A percentile compares a stretch with the other conserved stretches of the same genome.
Conservation (phyloP, 2,113 vertebrate genomes). For the Lamprotornis superbus region DNA sequence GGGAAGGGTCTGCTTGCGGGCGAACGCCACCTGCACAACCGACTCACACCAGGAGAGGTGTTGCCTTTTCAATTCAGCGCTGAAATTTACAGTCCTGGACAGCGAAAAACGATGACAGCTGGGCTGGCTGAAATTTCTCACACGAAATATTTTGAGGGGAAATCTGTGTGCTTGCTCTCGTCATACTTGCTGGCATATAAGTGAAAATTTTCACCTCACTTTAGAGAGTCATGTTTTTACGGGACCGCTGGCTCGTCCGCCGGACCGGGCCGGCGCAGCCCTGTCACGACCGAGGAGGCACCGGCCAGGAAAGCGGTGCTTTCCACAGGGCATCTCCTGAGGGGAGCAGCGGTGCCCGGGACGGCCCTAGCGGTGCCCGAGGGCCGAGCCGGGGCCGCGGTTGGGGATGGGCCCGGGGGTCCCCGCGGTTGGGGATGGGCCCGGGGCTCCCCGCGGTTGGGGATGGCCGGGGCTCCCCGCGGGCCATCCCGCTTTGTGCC, state of each 20-base stretch:
- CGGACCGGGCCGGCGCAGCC: not conserved
- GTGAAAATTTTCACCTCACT: not conserved
- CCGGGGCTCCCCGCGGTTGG: not conserved
- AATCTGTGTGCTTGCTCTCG: not conserved
- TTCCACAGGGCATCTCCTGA: not conserved
- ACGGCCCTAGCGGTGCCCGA: not conserved
- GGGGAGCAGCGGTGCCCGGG: not conserved
- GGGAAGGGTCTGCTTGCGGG: too few relatives aligned
- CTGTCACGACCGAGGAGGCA: not conserved
- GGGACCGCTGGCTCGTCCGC: rapidly evolving
- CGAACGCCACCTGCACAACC: rapidly evolving
- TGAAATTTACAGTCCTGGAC: not conserved
- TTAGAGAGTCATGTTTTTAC: not conserved
- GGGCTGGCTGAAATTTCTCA: not conserved
- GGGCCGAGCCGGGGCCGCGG: not conserved
- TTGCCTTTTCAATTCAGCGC: not conserved
- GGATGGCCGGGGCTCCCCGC: not conserved
- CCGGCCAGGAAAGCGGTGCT: not conserved
- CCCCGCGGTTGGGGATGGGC: too few relatives aligned
- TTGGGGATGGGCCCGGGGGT: not conserved
- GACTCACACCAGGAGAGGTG: rapidly evolving
- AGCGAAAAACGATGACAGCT: not conserved
- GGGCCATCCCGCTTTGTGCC: not conserved
- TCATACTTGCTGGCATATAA: rapidly evolving
- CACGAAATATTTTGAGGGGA: not conserved